Evolutionary conservation across 2,888 invertebrate species (phyloP).

Genomic region (Sesia bembeciformis): DNA sequence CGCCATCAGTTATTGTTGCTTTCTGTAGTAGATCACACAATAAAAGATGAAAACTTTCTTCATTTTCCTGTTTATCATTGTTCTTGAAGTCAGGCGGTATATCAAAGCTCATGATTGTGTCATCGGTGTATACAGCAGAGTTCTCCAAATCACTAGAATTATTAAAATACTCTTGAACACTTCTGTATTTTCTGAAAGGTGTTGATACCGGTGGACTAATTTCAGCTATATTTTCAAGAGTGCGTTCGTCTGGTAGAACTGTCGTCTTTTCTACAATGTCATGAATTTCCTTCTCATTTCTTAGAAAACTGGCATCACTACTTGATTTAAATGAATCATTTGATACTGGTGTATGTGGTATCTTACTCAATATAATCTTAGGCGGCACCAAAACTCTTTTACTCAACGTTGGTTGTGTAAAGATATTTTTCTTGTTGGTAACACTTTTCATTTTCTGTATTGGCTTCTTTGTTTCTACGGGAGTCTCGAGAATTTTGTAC

Average conservation of each 20-base stretch:
- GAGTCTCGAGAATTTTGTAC: slow-evolving; percentile 46
- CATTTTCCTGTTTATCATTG: slow-evolving; percentile 29
- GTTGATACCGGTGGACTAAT: slow-evolving; percentile 49
- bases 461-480: slow-evolving; percentile 24
- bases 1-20: slow-evolving; percentile 24
- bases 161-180: slow-evolving; percentile 43
- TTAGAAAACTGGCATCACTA: slow-evolving; percentile 53
- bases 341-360: slow-evolving; percentile 36
- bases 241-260: slow-evolving; percentile 20
- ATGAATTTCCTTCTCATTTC: slow-evolving; percentile 50
- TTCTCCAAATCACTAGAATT: slow-evolving; percentile 37
- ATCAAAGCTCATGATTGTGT: slow-evolving; percentile 53
- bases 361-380: slow-evolving; percentile 4
- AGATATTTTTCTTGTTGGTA: slow-evolving; percentile 6
- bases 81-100: slow-evolving; percentile 8
- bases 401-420: slow-evolving; percentile 1
- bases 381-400: slow-evolving; percentile 5
- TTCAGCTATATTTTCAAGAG: slow-evolving; percentile 39
- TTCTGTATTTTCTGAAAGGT: slow-evolving; percentile 52
- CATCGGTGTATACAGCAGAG: slow-evolving; percentile 29
- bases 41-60: slow-evolving; percentile 52
- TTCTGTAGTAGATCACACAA: slow-evolving; percentile 51
- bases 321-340: slow-evolving; percentile 51
- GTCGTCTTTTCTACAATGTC: slow-evolving; percentile 34
- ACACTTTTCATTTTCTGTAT: slow-evolving; percentile 16